These are phyloP conservation scores for Erinaceus europaeus DNA, from an alignment of 2,113 vertebrate genomes.

Conservation along the genomic window DNA sequence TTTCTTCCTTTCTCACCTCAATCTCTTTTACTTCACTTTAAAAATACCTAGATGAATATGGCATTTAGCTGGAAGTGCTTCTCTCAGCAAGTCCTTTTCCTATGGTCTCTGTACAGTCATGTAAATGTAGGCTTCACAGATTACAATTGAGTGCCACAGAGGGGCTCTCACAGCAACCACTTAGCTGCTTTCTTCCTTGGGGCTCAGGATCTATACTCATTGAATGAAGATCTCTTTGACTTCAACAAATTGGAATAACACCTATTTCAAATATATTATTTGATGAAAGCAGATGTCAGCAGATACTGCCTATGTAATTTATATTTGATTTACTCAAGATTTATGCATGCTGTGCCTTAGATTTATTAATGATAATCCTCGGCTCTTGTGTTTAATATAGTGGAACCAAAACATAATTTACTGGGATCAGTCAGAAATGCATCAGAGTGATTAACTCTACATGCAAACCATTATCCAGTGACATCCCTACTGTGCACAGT, in stretches of 20 bases:
- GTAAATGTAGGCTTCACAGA: not conserved
- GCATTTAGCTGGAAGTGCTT: not conserved
- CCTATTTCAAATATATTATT: constrained; percentile 90
- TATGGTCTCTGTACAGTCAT: not conserved
- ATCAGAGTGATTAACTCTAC: constrained; percentile 94
- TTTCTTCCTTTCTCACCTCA: not conserved
- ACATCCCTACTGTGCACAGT: constrained; percentile 89
- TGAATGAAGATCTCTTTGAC: constrained; percentile 76
- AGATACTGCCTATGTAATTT: constrained; percentile 89
- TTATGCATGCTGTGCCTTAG: constrained; percentile 90
- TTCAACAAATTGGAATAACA: constrained; percentile 84
- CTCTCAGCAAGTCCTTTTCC: not conserved
- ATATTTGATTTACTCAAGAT: constrained; percentile 94
- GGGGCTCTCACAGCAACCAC: not conserved
- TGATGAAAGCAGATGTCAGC: constrained; percentile 89
- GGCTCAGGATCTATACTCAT: constrained; percentile 70
- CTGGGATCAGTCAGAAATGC: constrained; percentile 91
- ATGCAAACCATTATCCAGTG: constrained; percentile 90
- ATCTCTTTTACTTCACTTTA: not conserved
- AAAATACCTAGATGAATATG: not conserved
- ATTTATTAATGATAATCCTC: constrained; percentile 92
- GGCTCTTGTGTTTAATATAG: constrained; percentile 91
- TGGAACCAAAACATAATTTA: constrained; percentile 92
- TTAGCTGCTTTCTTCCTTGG: constrained; percentile 59
- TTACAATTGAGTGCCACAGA: not conserved